Evolutionary conservation across 1,140 invertebrate species (phyloP).

Genomic region (Zaprionus ornatus): DNA sequence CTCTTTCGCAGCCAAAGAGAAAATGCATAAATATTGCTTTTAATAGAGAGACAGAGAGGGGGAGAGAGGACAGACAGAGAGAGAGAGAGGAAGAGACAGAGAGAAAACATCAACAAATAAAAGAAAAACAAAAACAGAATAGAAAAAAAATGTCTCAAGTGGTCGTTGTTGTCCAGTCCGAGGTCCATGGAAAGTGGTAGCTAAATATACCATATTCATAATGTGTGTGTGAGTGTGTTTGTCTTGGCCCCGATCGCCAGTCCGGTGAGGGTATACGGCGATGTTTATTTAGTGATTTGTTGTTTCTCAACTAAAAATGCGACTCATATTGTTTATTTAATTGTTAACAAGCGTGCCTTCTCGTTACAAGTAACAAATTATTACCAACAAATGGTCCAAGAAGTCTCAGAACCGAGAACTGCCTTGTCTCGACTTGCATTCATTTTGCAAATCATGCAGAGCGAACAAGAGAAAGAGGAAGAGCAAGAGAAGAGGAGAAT

Average conservation of each 20-base stretch:
- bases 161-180: slow-evolving; percentile 40
- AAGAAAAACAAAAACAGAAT: slow-evolving; percentile 6
- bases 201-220: slow-evolving; percentile 13
- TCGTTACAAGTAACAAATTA: slow-evolving; percentile 79
- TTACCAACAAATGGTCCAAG: slow-evolving; percentile 48
- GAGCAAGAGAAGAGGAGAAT: not conserved
- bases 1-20: slow-evolving; percentile 52
- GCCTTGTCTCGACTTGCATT: slow-evolving; percentile 32
- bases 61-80: not conserved
- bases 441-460: slow-evolving; percentile 61
- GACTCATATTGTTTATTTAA: slow-evolving; percentile 82
- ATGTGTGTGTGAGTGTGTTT: slow-evolving; percentile 39
- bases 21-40: slow-evolving; percentile 80
- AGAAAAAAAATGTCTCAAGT: slow-evolving; percentile 72
- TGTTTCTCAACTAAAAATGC: slow-evolving; percentile 63
- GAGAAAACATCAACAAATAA: slow-evolving; percentile 1
- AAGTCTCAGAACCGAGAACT: not conserved
- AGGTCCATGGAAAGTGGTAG: slow-evolving; percentile 61
- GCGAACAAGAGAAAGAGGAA: not conserved
- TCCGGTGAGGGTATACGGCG: slow-evolving; percentile 10
- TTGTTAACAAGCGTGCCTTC: slow-evolving; percentile 78
- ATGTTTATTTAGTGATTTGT: slow-evolving; percentile 78
- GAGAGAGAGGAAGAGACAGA: not conserved
- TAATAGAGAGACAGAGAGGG: slow-evolving; percentile 49
- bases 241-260: slow-evolving; percentile 47